Conservation (phyloP, 2,888 invertebrate species). For the Lasioglossum oenotherae region DNA sequence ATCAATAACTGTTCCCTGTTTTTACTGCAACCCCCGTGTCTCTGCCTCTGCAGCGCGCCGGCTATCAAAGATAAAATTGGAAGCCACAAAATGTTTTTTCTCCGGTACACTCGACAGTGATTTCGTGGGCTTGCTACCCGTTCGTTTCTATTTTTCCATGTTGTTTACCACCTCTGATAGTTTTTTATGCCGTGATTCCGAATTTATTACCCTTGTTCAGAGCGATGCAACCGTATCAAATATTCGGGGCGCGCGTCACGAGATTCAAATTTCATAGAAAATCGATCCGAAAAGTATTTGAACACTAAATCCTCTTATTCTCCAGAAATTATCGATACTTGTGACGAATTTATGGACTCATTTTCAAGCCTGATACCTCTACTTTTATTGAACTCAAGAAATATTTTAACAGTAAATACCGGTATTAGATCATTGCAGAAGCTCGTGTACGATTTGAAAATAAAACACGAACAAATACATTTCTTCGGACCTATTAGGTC, state of each 20-base stretch:
- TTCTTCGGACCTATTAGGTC: too few relatives aligned
- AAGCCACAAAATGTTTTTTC: constrained; percentile 14
- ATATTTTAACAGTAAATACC: too few relatives aligned
- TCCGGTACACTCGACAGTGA: background rate
- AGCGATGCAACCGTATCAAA: background rate
- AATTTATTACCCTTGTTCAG: background rate
- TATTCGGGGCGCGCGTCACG: background rate
- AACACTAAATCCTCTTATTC: too few relatives aligned
- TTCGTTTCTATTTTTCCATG: background rate
- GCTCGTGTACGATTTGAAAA: too few relatives aligned
- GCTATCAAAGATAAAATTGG: constrained; percentile 20
- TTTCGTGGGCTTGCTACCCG: background rate
- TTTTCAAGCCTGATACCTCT: too few relatives aligned
- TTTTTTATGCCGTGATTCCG: background rate
- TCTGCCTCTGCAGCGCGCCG: background rate
- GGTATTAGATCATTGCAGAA: too few relatives aligned
- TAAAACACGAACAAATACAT: too few relatives aligned
- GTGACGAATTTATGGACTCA: too few relatives aligned
- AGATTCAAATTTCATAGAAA: background rate
- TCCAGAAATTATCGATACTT: too few relatives aligned
- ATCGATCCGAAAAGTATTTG: background rate
- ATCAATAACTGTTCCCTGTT: constrained; percentile 28
- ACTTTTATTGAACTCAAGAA: too few relatives aligned
- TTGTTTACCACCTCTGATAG: background rate
- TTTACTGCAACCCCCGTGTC: constrained; percentile 11